phyloP scores from a whole-genome alignment of 2,113 vertebrate species.

The Elephas maximus region DNA sequence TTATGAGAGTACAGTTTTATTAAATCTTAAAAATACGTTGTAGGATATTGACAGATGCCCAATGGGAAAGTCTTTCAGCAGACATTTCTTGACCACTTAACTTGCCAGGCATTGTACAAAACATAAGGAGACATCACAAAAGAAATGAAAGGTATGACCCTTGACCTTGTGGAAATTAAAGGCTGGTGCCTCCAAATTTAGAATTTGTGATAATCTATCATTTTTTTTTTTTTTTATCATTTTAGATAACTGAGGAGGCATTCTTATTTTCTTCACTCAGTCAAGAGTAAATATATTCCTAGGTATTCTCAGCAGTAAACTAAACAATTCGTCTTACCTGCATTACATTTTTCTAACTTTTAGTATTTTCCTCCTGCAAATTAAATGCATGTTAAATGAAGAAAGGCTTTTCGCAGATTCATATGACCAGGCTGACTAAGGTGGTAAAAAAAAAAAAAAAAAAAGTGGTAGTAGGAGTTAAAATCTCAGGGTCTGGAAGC shows the following conservation, averaged over 20 bases:
- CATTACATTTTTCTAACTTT: not conserved
- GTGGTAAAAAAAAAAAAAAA: not conserved
- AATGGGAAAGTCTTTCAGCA: conserved; percentile 49
- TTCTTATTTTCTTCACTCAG: conserved; percentile 33
- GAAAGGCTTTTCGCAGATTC: not conserved
- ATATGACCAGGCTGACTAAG: not conserved
- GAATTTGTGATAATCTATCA: conserved; percentile 47
- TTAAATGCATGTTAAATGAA: conserved; percentile 12
- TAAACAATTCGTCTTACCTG: conserved; percentile 8
- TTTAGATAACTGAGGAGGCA: not conserved
- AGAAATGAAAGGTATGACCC: conserved; percentile 15
- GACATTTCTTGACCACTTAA: conserved; percentile 63
- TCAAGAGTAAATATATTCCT: conserved; percentile 30
- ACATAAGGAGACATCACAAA: conserved; percentile 34
- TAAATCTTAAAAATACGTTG: conserved; percentile 49
- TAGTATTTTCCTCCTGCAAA: not conserved
- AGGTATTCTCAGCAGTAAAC: conserved; percentile 4
- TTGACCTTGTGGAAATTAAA: conserved; percentile 42
- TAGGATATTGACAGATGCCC: conserved; percentile 52
- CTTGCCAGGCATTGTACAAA: conserved; percentile 5
- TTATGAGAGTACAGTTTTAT: not conserved
- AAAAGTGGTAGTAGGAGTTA: not conserved
- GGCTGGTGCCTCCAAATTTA: not conserved
- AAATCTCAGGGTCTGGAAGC: not conserved
- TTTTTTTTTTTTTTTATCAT: not conserved